A percentile compares a stretch with the other conserved stretches of the same genome.
These are phyloP conservation scores for Nycticebus coucang DNA, from an alignment of 2,113 vertebrate genomes.

Conservation along the genomic window DNA sequence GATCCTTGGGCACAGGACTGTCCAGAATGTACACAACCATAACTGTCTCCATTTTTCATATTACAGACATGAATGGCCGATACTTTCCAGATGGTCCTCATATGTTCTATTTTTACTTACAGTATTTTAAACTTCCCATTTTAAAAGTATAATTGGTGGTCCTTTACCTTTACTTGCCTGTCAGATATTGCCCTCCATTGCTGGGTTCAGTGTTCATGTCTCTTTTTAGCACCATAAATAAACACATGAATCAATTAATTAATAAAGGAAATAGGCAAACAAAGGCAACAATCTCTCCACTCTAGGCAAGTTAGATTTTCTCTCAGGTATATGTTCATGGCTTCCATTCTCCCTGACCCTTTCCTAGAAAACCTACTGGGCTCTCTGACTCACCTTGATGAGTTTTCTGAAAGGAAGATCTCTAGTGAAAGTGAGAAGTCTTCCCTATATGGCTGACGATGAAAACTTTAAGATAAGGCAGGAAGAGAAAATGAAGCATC, in stretches of 20 bases:
- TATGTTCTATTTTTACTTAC: not conserved
- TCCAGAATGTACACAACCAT: too few relatives aligned
- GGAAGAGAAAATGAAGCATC: rapidly evolving
- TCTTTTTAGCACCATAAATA: not conserved
- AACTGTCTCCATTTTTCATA: too few relatives aligned
- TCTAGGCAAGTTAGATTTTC: not conserved
- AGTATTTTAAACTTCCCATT: not conserved
- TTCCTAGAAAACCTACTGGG: not conserved
- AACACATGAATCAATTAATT: not conserved
- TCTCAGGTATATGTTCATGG: not conserved
- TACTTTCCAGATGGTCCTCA: too few relatives aligned
- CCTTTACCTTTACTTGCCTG: too few relatives aligned
- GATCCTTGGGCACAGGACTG: too few relatives aligned
- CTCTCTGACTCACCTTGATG: not conserved
- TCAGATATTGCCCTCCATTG: too few relatives aligned
- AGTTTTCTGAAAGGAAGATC: not conserved
- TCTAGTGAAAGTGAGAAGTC: not conserved
- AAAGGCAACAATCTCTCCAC: not conserved
- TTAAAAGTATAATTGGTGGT: too few relatives aligned
- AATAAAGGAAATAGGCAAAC: not conserved
- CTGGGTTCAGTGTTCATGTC: too few relatives aligned
- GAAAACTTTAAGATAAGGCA: not conserved
- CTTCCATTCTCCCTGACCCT: not conserved
- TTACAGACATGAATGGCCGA: too few relatives aligned
- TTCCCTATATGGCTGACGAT: not conserved